Evolutionary conservation across 1,140 invertebrate genomes (phyloP).

Genomic region (Sinonovacula constricta): DNA sequence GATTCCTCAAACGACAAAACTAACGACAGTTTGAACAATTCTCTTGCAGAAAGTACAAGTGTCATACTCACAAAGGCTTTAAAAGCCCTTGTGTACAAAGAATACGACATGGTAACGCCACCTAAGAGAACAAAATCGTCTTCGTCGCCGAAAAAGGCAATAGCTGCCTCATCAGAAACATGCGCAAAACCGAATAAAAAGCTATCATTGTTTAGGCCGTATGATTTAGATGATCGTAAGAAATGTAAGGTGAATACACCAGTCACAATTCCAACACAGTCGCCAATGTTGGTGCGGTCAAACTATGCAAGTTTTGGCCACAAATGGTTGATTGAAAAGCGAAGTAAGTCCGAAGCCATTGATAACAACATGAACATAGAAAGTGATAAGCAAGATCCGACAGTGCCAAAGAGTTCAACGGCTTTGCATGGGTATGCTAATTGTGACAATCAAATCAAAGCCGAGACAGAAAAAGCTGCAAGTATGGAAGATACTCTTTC

Average conservation of each 20-base stretch:
- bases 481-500: not conserved
- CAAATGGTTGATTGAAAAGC: constrained; percentile 37
- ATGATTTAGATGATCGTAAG: constrained; percentile 41
- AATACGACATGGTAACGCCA: constrained; percentile 39
- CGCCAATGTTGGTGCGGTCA: constrained; percentile 28
- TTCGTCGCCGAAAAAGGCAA: not conserved
- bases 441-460: not conserved
- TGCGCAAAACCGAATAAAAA: constrained; percentile 11
- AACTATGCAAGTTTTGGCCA: constrained; percentile 24
- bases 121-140: constrained; percentile 29
- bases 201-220: constrained; percentile 31
- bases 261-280: not conserved
- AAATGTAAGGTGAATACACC: constrained; percentile 3
- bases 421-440: not conserved
- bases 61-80: constrained; percentile 35
- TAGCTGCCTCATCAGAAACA: no score
- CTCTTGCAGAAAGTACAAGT: constrained; percentile 28
- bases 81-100: constrained; percentile 18
- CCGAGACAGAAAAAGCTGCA: not conserved
- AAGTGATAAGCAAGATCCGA: not conserved
- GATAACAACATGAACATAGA: not conserved
- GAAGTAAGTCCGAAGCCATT: constrained; percentile 26
- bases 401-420: not conserved
- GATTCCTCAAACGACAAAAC: not conserved
- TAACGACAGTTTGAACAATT: constrained; percentile 13